A percentile compares a stretch with the other conserved stretches of the same genome.
phyloP scores from a whole-genome alignment of 2,888 invertebrate species.

The Drosophila bunnanda region DNA sequence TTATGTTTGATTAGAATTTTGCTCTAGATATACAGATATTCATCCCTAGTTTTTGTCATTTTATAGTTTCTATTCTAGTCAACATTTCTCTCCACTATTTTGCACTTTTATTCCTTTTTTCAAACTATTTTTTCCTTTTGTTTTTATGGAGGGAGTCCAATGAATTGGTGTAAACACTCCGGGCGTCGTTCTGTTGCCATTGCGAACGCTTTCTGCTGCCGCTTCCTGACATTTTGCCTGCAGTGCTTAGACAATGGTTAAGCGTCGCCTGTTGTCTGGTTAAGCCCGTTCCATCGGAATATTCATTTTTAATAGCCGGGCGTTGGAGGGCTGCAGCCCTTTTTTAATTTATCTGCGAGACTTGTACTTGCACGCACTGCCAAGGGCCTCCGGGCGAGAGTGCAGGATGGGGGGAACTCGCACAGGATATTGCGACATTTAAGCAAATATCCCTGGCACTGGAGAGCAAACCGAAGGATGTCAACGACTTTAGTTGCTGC shows the following conservation, averaged over 20 bases:
- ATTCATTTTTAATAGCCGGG: constrained; percentile 44
- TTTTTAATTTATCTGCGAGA: constrained; percentile 46
- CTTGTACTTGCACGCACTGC: constrained; percentile 32
- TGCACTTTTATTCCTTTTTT: not conserved
- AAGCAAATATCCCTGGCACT: constrained; percentile 28
- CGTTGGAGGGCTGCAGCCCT: constrained; percentile 7
- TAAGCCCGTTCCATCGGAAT: constrained; percentile 14
- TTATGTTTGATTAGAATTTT: not conserved
- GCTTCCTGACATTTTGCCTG: constrained; percentile 49
- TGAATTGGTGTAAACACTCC: constrained; percentile 48
- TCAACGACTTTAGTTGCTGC: constrained; percentile 38
- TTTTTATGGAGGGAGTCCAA: constrained; percentile 29
- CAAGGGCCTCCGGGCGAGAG: not conserved
- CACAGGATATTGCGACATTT: constrained; percentile 40
- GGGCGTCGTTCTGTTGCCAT: constrained; percentile 50
- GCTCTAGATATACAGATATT: no score
- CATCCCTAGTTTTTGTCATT: not conserved
- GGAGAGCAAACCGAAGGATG: constrained; percentile 7
- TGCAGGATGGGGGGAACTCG: constrained; percentile 10
- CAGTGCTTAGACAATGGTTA: constrained; percentile 52
- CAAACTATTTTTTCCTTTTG: constrained; percentile 12
- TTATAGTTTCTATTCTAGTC: not conserved
- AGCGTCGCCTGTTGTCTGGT: constrained; percentile 31
- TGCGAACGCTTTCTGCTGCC: constrained; percentile 45
- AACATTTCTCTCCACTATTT: not conserved